Evolutionary conservation across 2,113 vertebrate species (phyloP), one percentile per base, ranked within the genome.

Genomic region (Silurus asotus): DNA sequence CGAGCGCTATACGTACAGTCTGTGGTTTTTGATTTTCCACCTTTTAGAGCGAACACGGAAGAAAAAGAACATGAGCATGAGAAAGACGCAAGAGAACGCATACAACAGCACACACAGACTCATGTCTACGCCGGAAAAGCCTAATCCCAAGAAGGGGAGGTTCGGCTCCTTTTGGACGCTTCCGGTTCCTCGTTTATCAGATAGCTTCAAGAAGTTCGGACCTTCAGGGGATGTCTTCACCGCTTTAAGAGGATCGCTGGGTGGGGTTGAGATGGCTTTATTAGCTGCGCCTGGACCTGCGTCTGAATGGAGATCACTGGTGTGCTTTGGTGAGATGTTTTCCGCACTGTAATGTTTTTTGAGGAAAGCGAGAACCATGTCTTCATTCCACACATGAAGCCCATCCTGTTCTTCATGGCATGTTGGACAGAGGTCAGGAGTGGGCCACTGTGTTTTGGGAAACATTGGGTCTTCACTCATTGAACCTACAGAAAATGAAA

Each of bases 41-140:
- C 96, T 93, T 82, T 94, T 95, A 64, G 97, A 96, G 0, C 97
- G 94, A 86, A 97, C 87, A 0, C 94, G 95, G 91, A 99, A 98
- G 90, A 99, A 97, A 88, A 98, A 97, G 94, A 95, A 98, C 95
- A 99, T 96, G n/a, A 98, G 83, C 95, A 99, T 97, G 45, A 99
- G 90, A 85, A 98, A 96, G 48, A 98, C 56, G 70, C 96, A 97
- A 0, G 98, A 99, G 56, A 93, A 94, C 15, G 95, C 92, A 0
- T 99, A 99, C 0, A 99, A 94, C 6, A 97, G 86, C 78, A 99
- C 95, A 17, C 98, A 99, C 0, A 99, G 96, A 88, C 97, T 98
- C 97, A 99, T 97, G 95, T 99, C 98, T 49, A 99, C 89, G 77
- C 95, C 96, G 89, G 96, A 98, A 87, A 99, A 99, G 3, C 97